Conservation (phyloP, 37 sponge, comb jelly and placozoan species). For the Axinella damicornis region DNA sequence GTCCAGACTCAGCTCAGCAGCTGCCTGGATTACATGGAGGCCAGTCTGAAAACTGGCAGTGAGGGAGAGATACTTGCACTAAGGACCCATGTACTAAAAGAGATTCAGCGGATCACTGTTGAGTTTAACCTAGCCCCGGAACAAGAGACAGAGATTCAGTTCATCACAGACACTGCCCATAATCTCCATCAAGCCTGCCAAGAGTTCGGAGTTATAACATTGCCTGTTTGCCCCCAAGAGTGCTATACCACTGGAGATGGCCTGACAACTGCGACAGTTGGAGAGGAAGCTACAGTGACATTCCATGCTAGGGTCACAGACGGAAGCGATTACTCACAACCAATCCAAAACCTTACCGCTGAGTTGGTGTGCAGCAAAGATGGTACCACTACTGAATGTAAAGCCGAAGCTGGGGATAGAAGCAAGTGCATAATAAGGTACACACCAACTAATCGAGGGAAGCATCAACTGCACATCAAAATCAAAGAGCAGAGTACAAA, state of each 20-base stretch:
- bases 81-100: neutral
- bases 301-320: slow-evolving; percentile 7
- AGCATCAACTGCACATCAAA: slow-evolving; percentile 8
- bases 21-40: slow-evolving; percentile 3
- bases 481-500: neutral
- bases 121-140: slow-evolving; percentile 12
- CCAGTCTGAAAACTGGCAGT: neutral
- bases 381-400: neutral
- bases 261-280: slow-evolving; percentile 4
- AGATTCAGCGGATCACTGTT: neutral
- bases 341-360: neutral
- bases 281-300: slow-evolving; percentile 1
- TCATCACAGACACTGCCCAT: neutral
- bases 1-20: slow-evolving; percentile 27
- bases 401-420: neutral
- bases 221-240: neutral
- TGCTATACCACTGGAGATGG: slow-evolving; percentile 16
- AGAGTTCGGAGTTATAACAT: neutral
- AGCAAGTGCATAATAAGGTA: slow-evolving; percentile 2
- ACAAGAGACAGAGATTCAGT: slow-evolving; percentile 1
- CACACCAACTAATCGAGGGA: neutral
- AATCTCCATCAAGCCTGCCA: neutral
- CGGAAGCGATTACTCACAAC: too few species aligned
- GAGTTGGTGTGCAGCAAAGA: slow-evolving; percentile 1
- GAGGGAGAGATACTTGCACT: slow-evolving; percentile 13